Evolutionary conservation across 2,113 vertebrate species (phyloP).

Genomic region (Butorides virescens): DNA sequence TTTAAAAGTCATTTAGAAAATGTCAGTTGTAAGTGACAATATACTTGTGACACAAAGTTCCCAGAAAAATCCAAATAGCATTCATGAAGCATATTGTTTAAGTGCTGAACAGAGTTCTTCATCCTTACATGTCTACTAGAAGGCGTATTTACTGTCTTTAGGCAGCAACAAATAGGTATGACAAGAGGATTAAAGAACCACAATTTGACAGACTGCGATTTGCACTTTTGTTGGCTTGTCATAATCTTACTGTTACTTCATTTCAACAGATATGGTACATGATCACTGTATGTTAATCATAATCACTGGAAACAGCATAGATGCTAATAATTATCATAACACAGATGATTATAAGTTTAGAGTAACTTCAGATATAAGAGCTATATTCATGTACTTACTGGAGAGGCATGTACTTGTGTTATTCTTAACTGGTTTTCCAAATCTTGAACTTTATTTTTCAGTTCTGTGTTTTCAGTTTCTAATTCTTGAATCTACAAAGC

Average conservation of each 20-base stretch:
- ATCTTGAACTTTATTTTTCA: slow-evolving; percentile 94
- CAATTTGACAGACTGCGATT: not conserved
- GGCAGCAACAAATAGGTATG: not conserved
- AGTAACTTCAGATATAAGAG: not conserved
- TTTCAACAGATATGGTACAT: not conserved
- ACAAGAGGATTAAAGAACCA: not conserved
- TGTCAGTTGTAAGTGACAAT: not conserved
- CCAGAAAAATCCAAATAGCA: not conserved
- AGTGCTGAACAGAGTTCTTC: not conserved
- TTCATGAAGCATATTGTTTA: not conserved
- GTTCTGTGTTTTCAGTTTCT: slow-evolving; percentile 93
- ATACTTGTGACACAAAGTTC: not conserved
- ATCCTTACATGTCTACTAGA: not conserved
- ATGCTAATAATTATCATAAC: not conserved
- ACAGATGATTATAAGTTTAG: not conserved
- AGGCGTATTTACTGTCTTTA: not conserved
- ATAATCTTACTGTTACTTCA: not conserved
- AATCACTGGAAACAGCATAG: not conserved
- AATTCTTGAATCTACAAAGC: slow-evolving; percentile 94
- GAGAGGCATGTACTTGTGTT: slow-evolving; percentile 78
- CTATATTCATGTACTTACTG: slow-evolving; percentile 79
- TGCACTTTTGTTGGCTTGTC: not conserved
- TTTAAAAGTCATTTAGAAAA: not conserved
- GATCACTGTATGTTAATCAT: not conserved
- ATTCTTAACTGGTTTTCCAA: slow-evolving; percentile 92